Percentiles rank a stretch among this genome's conserved stretches.
phyloP scores from a whole-genome alignment of 2,888 invertebrate genomes.

The Epistrophe grossulariae region DNA sequence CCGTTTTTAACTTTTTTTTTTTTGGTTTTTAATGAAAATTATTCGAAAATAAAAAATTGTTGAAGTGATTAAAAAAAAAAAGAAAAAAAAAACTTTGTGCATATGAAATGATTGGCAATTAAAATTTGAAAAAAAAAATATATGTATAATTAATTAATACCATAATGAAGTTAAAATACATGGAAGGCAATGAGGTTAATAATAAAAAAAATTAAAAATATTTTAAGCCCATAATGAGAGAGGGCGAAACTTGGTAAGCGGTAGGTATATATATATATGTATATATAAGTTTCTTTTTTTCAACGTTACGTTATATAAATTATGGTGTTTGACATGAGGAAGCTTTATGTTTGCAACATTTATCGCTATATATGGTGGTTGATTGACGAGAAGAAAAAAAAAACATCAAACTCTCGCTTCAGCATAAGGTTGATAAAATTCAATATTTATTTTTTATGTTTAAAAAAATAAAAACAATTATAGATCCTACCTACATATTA shows the following conservation, averaged over 20 bases:
- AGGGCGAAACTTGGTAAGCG: neutral
- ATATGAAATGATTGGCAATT: slow-evolving; percentile 74
- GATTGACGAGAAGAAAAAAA: neutral
- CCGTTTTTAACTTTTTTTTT: slow-evolving; percentile 47
- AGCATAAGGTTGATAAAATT: neutral
- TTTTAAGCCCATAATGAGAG: neutral
- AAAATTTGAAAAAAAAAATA: slow-evolving; percentile 37
- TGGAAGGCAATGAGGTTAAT: slow-evolving; percentile 57
- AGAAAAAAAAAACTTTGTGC: slow-evolving; percentile 60
- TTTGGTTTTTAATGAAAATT: slow-evolving; percentile 31
- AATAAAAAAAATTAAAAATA: slow-evolving; percentile 43
- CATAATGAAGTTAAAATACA: slow-evolving; percentile 29
- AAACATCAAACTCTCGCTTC: neutral
- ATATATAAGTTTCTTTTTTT: slow-evolving; percentile 6
- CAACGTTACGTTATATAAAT: slow-evolving; percentile 20
- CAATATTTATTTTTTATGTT: neutral
- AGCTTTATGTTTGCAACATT: neutral
- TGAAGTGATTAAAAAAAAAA: slow-evolving; percentile 46
- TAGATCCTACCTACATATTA: neutral
- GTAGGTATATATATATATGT: neutral
- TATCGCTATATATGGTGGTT: neutral
- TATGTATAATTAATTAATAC: slow-evolving; percentile 58
- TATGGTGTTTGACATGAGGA: slow-evolving; percentile 13
- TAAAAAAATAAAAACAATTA: neutral
- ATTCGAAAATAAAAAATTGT: slow-evolving; percentile 23